These are phyloP conservation scores for Drosophila austrosaltans DNA, from an alignment of 2,888 invertebrate species.

Conservation along the genomic window DNA sequence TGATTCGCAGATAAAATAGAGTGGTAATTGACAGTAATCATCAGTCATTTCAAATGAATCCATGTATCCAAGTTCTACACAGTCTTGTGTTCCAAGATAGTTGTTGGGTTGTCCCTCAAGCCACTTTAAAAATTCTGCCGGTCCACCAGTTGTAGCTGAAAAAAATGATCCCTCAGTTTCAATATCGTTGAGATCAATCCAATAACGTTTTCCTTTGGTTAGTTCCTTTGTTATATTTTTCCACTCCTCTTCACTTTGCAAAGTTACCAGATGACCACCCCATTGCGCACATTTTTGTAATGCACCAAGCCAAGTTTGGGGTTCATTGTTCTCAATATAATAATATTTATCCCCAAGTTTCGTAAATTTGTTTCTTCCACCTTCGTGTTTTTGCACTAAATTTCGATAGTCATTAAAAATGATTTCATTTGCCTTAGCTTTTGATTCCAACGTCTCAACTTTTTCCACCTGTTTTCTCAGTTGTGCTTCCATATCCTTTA, in stretches of 20 bases:
- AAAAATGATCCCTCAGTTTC: neutral
- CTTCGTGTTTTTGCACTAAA: too few relatives aligned
- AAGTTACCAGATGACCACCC: conserved; percentile 23
- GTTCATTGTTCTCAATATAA: conserved; percentile 1
- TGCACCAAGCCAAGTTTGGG: conserved; percentile 12
- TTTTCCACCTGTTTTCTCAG: neutral
- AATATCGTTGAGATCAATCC: neutral
- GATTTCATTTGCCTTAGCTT: neutral
- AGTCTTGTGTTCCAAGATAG: neutral
- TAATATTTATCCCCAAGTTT: conserved; percentile 23
- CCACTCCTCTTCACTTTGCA: neutral
- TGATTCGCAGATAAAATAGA: neutral
- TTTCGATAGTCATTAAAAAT: neutral
- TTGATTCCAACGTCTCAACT: neutral
- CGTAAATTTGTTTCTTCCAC: neutral
- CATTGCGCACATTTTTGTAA: neutral
- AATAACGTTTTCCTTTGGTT: neutral
- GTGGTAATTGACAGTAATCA: neutral
- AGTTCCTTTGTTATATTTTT: neutral
- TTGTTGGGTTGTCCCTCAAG: neutral
- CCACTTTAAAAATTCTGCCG: neutral
- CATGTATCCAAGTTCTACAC: neutral
- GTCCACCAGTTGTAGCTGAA: neutral
- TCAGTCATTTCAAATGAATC: neutral
- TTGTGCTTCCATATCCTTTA: neutral